Evolutionary conservation across 35 echinoderm and acorn worm genomes (phyloP), one percentile per base, ranked within the genome.

Genomic region (Stichopus chloronotus): DNA sequence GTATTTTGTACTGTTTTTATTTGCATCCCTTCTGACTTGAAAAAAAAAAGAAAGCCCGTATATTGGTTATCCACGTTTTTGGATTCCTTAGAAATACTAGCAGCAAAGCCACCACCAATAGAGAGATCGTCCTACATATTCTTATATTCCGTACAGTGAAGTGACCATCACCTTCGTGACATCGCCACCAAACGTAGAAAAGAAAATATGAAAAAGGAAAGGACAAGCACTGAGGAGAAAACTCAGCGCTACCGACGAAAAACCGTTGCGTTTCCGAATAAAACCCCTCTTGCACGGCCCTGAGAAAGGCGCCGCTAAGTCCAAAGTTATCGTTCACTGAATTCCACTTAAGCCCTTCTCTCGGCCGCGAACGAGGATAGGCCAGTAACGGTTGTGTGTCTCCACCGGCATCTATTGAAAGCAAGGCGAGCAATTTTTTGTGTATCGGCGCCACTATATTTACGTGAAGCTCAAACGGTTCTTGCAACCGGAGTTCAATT

Each of bases 381-480:
- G 61, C 56, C 55, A 55, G 55, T 43, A 43, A 43, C 30, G 30
- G 30, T 43, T 43, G n/a, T 58, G 83, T 90, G 83, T 83, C 58
- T 81, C 91, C 56, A 56, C 43, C 43, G 90, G 79, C 71, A 61
- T 78, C 94, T 92, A 95, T 95, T 95, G 90, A 95, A 92, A 85
- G 82, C 86, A 58, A 85, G 71, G 80, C 90, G 76, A 92, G 82
- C 94, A 92, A 95, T 95, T 95, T 95, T 43, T 95, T 83, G 80
- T 71, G 76, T 58, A 30, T 79, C 92, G 94, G 94, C 94, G 94
- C 94, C 94, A 83, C 85, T 77, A 84, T 92, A 95, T 95, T 95
- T 95, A 95, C 87, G 94, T 95, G 65, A 53, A 78, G 63, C 56
- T 87, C 90, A 92, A 57, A 76, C 82, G 19, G 30, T 85, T 58